phyloP scores from a whole-genome alignment of 1,140 invertebrate species.

The Calosoma granatense region DNA sequence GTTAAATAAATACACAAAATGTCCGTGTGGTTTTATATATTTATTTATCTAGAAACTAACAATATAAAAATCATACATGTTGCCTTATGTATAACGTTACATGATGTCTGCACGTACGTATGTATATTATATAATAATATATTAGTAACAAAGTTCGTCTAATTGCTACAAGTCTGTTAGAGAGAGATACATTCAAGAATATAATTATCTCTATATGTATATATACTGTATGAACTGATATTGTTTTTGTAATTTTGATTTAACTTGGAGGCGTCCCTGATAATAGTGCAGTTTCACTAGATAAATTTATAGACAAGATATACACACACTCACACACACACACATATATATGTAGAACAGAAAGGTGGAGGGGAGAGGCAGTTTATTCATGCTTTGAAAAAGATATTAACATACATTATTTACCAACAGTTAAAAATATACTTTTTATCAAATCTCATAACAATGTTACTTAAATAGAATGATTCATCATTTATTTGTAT shows the following conservation, averaged over 20 bases:
- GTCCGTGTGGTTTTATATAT: not conserved
- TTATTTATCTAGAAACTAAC: conserved; percentile 9
- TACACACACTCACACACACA: too few species aligned
- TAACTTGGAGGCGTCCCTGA: not conserved
- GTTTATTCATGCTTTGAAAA: too few species aligned
- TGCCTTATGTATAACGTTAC: not conserved
- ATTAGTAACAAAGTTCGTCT: conserved; percentile 5
- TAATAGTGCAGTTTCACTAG: not conserved
- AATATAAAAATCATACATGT: conserved; percentile 9
- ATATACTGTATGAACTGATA: not conserved
- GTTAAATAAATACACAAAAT: too few species aligned
- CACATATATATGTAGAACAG: too few species aligned
- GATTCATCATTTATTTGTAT: not conserved
- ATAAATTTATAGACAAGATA: not conserved
- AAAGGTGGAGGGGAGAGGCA: too few species aligned
- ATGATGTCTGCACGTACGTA: too few species aligned
- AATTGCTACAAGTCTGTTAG: conserved; percentile 1
- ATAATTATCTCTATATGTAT: not conserved
- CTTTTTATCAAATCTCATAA: not conserved
- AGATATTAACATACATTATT: not conserved
- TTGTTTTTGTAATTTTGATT: not conserved
- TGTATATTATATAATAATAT: conserved; percentile 5
- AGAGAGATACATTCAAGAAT: not conserved
- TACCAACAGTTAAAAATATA: not conserved
- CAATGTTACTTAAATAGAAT: too few species aligned